A percentile compares a stretch with the other conserved stretches of the same genome.
Conservation (phyloP, 2,888 invertebrate species). For the Strigamia maritima region DNA sequence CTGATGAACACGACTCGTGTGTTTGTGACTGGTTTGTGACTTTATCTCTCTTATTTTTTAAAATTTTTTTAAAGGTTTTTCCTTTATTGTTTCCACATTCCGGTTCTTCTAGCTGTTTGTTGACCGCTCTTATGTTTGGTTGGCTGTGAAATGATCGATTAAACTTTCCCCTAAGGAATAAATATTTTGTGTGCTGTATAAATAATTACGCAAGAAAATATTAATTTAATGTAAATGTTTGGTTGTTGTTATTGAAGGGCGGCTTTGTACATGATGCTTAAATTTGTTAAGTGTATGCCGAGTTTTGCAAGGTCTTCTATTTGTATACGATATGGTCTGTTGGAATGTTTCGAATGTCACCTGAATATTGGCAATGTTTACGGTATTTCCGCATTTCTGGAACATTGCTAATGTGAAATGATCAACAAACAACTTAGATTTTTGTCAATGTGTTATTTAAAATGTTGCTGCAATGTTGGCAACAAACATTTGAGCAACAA, state of each 20-base stretch:
- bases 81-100: background rate
- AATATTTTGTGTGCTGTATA: background rate
- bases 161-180: background rate
- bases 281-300: too few relatives aligned
- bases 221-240: background rate
- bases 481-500: too few relatives aligned
- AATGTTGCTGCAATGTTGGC: too few relatives aligned
- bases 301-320: too few relatives aligned
- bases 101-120: background rate
- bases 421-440: too few relatives aligned
- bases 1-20: background rate
- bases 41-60: background rate
- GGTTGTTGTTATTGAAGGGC: background rate
- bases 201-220: background rate
- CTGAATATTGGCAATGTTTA: too few relatives aligned
- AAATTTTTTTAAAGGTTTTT: background rate
- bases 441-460: too few relatives aligned
- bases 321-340: too few relatives aligned
- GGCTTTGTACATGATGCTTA: too few relatives aligned
- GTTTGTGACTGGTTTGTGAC: background rate
- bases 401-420: too few relatives aligned
- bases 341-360: too few relatives aligned
- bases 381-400: too few relatives aligned
- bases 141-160: background rate
- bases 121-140: background rate